A percentile compares a stretch with the other conserved stretches of the same genome.
phyloP scores from a whole-genome alignment of 1,140 invertebrate genomes.

The Apis dorsata region DNA sequence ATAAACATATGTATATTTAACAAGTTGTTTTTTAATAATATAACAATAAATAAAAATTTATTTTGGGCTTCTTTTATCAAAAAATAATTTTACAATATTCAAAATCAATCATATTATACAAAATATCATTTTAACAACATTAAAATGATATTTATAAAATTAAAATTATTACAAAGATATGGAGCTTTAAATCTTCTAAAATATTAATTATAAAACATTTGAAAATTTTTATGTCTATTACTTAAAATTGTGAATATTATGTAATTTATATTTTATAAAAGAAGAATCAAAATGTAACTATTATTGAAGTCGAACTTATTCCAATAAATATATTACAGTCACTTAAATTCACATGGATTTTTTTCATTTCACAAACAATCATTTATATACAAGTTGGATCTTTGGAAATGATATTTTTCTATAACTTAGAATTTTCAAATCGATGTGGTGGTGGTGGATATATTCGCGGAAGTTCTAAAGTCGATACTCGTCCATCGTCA shows the following conservation, averaged over 20 bases:
- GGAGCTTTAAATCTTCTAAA: neutral
- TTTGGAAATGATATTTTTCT: neutral
- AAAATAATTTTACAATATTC: slow-evolving; percentile 27
- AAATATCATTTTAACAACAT: neutral
- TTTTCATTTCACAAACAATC: neutral
- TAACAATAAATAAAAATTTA: slow-evolving; percentile 44
- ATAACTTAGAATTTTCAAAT: slow-evolving; percentile 62
- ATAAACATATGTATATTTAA: slow-evolving; percentile 28
- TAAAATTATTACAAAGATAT: neutral
- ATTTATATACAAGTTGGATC: slow-evolving; percentile 42
- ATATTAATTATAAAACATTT: neutral
- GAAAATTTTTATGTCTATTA: neutral
- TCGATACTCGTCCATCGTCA: slow-evolving; percentile 75
- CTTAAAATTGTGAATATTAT: neutral
- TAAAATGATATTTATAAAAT: neutral
- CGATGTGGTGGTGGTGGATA: slow-evolving; percentile 58
- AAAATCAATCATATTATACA: neutral
- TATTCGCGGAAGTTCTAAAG: slow-evolving; percentile 73
- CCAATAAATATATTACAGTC: too few species aligned
- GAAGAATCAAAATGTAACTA: too few species aligned
- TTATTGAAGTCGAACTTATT: too few species aligned
- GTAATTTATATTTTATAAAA: too few species aligned
- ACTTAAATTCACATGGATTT: too few species aligned
- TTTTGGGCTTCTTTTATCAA: slow-evolving; percentile 46
- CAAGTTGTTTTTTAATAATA: slow-evolving; percentile 56